Base-by-base conservation (phyloP, 2,888 invertebrate species). In the Drosophila anceps region DNA sequence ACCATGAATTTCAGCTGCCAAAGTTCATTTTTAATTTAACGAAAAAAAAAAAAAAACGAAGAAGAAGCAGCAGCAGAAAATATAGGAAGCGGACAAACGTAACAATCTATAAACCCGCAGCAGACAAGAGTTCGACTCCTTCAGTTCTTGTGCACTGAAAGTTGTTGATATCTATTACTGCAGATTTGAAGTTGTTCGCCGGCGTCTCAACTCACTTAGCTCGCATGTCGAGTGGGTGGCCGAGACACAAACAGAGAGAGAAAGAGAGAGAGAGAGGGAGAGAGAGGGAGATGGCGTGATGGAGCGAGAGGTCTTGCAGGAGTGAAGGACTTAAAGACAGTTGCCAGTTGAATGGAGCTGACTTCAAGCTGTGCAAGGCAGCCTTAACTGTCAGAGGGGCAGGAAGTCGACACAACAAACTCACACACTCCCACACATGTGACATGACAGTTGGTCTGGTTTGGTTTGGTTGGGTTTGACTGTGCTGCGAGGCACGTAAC, bases 141-240 rank as follows among this genome's bases (percentile, higher is more conserved):
- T 41, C 67, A 27, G 63, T 24, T 24, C 39, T 67, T 55, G 57
- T 60, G 59, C 72, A 54, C 67, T 74, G 79, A 82, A 86, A 88
- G 84, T 85, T 88, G 89, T 88, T 86, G 89, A 86, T 86, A 86
- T 86, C 85, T 89, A 86, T 86, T 86, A 86, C 89, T 76, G 72
- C 74, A 84, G 88, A 89, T 89, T 89, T 87, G 80, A 82, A 87
- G 85, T 79, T 82, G 78, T 87, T 81, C 73, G 79, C 78, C 84
- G 70, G 66, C 81, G 81, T 80, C 88, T 80, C 83, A 84, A 78
- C 87, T 86, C 82, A 86, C 84, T 86, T 81, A 76, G 79, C 84
- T 82, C 35, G n/a, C 33, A 8, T n/a, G 31, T 27, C 37, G 43
- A 20, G 57, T 31, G 62, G 53, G 71, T 50, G 65, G 73, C 41